Evolutionary conservation across 92 coral and sea anemone genomes (phyloP).

Genomic region (Porites cylindrica): DNA sequence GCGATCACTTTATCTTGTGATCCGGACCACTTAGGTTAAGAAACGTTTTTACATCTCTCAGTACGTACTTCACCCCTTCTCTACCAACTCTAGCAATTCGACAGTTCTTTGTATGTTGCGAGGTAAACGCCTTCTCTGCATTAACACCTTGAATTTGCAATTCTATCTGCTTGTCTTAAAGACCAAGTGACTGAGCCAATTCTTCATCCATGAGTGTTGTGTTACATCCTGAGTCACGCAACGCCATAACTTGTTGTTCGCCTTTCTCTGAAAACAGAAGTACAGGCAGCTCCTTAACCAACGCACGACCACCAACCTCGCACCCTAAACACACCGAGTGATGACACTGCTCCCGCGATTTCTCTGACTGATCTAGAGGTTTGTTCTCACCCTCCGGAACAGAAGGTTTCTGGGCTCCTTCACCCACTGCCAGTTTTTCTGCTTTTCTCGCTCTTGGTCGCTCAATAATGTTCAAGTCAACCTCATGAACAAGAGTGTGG

Average conservation of each 20-base stretch:
- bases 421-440: neutral
- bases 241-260: constrained; percentile 19
- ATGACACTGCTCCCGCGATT: neutral
- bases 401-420: neutral
- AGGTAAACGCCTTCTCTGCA: constrained; percentile 13
- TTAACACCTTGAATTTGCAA: constrained; percentile 34
- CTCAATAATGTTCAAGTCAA: constrained; percentile 37
- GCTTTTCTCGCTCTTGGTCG: constrained; percentile 37
- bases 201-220: constrained; percentile 8
- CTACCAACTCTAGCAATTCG: constrained; percentile 22
- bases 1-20: constrained; percentile 36
- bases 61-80: neutral
- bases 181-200: neutral
- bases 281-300: constrained; percentile 10
- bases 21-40: constrained; percentile 10
- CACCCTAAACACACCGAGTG: neutral
- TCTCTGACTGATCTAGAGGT: neutral
- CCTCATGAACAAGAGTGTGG: constrained; percentile 33
- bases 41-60: constrained; percentile 26
- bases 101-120: constrained; percentile 23
- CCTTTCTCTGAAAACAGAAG: constrained; percentile 4
- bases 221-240: constrained; percentile 40
- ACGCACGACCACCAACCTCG: constrained; percentile 4
- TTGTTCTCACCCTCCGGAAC: neutral
- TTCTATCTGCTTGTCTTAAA: constrained; percentile 1